Evolutionary conservation across 2,113 vertebrate species (phyloP).

Genomic region (human): GRCh38 chr5:43508501-43509000

Average conservation of each 20-base stretch:
- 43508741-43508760: neutral
- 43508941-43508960: neutral
- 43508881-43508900: neutral
- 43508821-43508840: neutral
- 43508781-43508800: neutral
- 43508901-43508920: neutral
- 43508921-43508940: neutral
- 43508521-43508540: constrained; percentile 11
- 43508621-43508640: constrained; percentile 88
- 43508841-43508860: neutral
- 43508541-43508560: constrained; percentile 36
- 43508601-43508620: constrained; percentile 88
- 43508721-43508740: neutral
- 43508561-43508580: constrained; percentile 81
- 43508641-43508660: constrained; percentile 88
- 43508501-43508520: neutral
- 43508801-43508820: neutral
- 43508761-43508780: neutral
- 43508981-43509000: neutral
- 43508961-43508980: neutral
- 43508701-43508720: neutral
- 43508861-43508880: neutral
- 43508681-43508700: neutral
- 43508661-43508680: constrained; percentile 81
- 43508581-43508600: constrained; percentile 85